These are phyloP conservation scores for Oryzias melastigma DNA, from an alignment of 2,113 vertebrate species.

Conservation along the genomic window DNA sequence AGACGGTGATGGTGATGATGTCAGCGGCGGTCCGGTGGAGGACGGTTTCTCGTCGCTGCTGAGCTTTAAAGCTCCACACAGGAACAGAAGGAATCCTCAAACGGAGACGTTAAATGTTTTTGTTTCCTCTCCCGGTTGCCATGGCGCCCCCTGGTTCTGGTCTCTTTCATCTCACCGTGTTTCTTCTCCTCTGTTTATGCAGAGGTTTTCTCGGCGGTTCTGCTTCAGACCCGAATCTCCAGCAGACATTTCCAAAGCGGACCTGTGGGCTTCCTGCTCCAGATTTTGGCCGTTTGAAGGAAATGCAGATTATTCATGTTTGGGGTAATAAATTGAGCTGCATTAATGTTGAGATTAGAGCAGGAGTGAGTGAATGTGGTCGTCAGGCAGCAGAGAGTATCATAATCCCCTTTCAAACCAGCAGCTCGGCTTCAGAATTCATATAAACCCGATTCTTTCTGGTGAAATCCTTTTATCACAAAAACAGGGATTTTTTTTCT, in stretches of 20 bases:
- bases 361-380: conserved; percentile 40
- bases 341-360: conserved; percentile 60
- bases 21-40: conserved; percentile 4
- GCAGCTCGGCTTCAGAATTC: conserved; percentile 24
- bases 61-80: conserved; percentile 37
- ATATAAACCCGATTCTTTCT: conserved; percentile 33
- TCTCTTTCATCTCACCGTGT: conserved; percentile 15
- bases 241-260: conserved; percentile 41
- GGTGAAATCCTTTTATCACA: conserved; percentile 29
- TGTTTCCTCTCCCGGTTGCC: conserved; percentile 47
- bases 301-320: conserved; percentile 63
- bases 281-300: conserved; percentile 59
- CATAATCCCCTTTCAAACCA: conserved; percentile 49
- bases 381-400: conserved; percentile 29
- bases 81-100: conserved; percentile 48
- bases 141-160: conserved; percentile 32
- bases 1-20: conserved; percentile 1
- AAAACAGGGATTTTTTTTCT: conserved; percentile 5
- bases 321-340: conserved; percentile 59
- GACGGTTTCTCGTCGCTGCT: conserved; percentile 22
- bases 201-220: conserved; percentile 4
- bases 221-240: conserved; percentile 18
- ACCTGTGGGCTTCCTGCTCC: conserved; percentile 41
- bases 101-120: conserved; percentile 44
- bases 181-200: conserved; percentile 12